Evolutionary conservation across 2,888 invertebrate genomes (phyloP).

Genomic region (Tachina grossa): DNA sequence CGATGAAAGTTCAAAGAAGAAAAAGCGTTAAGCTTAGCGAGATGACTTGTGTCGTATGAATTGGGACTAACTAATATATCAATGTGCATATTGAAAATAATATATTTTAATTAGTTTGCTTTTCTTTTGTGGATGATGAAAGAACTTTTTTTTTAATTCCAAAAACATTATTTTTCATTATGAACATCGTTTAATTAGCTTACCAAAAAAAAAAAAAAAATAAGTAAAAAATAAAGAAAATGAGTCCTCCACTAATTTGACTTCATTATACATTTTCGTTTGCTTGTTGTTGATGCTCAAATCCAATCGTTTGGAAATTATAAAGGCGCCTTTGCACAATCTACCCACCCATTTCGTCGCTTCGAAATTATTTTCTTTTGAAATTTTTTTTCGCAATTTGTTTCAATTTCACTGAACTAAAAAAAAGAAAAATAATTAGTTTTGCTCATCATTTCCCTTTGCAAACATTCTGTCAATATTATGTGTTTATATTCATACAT

Average conservation of each 20-base stretch:
- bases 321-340: not conserved
- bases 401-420: conserved; percentile 57
- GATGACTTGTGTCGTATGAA: too few species aligned
- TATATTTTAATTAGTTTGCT: too few species aligned
- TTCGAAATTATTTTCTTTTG: conserved; percentile 5
- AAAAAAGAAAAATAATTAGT: conserved; percentile 36
- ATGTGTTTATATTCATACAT: not conserved
- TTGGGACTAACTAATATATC: too few species aligned
- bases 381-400: conserved; percentile 23
- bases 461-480: conserved; percentile 11
- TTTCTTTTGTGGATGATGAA: too few species aligned
- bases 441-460: conserved; percentile 24
- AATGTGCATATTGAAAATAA: too few species aligned
- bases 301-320: too few species aligned
- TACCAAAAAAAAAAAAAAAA: not conserved
- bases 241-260: too few species aligned
- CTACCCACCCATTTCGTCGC: not conserved
- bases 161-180: too few species aligned
- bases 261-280: not conserved
- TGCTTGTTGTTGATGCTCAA: not conserved
- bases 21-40: too few species aligned
- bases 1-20: too few species aligned
- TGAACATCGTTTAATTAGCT: conserved; percentile 14
- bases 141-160: too few species aligned
- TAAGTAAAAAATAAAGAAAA: not conserved